Base-by-base conservation (phyloP, 1,140 invertebrate species). In the Carposina sasakii region DNA sequence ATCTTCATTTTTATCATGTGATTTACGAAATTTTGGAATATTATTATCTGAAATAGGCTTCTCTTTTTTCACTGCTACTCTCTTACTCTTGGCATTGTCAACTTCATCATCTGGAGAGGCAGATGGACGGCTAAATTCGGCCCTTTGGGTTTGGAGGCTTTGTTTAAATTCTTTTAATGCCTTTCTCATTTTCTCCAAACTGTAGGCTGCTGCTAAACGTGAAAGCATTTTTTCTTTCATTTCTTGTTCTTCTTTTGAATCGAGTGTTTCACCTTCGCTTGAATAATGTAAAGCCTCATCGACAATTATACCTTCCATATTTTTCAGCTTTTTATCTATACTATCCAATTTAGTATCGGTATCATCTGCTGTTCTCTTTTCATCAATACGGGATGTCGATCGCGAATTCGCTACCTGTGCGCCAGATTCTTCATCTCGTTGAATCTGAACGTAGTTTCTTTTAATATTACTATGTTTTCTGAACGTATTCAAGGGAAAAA, bases 231-330 rank as follows among this genome's bases (percentile, higher is more conserved):
- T 89, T 64, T 93, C 91, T 76, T 92, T 93, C 12, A 91, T 86
- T 66, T 90, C 86, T 58, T 90, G 87, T 48, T 91, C 87, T 67
- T 90, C 89, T 54, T 88, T 88, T 1, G 88, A 85, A 67, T 90
- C 89, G 6, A 83, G 59, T 54, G 87, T 81, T 47, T 90, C 88
- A 20, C 90, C 87, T 3, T 87, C 86, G 4, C 89, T 89, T 1
- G 91, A 91, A 49, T 91, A 91, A 71, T 90, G 91, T 37, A 93
- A 75, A n/a, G 91, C 90, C 65, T 94, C 90, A 41, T 92, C 90
- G 4, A 94, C 87, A 26, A 93, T 92, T 15, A 90, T 62, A 39
- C 93, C 90, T 68, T 93, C 92, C 60, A 94, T 89, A 34, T 88
- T 89, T 59, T 89, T 89, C 43, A 94, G 72, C 64, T 91, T 91